Base-by-base conservation (phyloP, 2,888 invertebrate genomes). In the Epinotia bilunana region DNA sequence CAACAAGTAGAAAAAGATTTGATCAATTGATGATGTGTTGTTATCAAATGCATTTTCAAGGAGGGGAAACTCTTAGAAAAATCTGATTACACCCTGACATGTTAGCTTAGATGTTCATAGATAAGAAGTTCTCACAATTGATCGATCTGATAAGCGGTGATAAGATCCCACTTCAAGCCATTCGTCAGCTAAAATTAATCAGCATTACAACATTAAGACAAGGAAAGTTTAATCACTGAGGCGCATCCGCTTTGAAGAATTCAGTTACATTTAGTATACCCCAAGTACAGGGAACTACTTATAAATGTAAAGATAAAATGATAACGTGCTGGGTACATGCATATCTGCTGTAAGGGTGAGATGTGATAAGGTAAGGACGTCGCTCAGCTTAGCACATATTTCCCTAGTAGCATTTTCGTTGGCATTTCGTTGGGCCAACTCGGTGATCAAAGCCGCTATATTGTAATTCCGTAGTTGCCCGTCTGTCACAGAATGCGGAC, bases 141-240 rank as follows among this genome's bases (percentile, higher is more conserved):
- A 39, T 39, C 57, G 57, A 43, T 67, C 33, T n/a, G 58, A 58
- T 69, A 69, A 68, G 57, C 43, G 12, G 53, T 46, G 16, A 65
- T 49, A 28, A 28, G 53, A 39, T 39, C 20, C 46, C 58, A 69
- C 68, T 69, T 58, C 43, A 69, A 69, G 20, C 69, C 58, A 58
- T 69, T 69, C 60, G 46, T 69, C 69, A 46, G 46, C 58, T 60
- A 57, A 58, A 68, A 39, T 58, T 9, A 58, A 60, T 69, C 62
- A 62, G 39, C 39, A 33, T 62, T 60, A 60, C 69, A 68, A 58
- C 69, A 68, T 69, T 11, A 33, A 69, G 23, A 69, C 69, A 60
- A 46, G n/a, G 43, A 60, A 69, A 43, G 58, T 69, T 23, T 69
- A 69, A 69, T 58, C 58, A 58, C 4, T 9, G 13, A 68, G n/a